phyloP scores from a whole-genome alignment of 2,113 vertebrate genomes.

The Trochalopteron elliotii region DNA sequence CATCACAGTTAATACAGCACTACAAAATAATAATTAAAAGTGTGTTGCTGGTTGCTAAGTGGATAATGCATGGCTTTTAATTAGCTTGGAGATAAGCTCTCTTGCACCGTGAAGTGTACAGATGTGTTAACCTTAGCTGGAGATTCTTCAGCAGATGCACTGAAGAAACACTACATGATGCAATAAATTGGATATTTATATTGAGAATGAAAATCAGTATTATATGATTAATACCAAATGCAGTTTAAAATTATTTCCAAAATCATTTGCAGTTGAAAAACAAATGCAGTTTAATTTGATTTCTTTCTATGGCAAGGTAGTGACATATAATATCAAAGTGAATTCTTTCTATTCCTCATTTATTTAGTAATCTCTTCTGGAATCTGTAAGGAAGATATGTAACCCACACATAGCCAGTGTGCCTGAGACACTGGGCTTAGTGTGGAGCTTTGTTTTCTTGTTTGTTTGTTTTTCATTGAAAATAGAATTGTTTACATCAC shows the following conservation, averaged over 20 bases:
- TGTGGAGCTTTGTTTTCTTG: not conserved
- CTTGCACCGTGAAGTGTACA: constrained; percentile 11
- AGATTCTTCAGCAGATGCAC: constrained; percentile 31
- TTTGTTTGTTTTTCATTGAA: not conserved
- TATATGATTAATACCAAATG: not conserved
- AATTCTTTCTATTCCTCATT: not conserved
- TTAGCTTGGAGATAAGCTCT: constrained; percentile 42
- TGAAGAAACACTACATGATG: constrained; percentile 41
- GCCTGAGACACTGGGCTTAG: not conserved
- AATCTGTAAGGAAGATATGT: not conserved
- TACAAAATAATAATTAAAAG: constrained; percentile 63
- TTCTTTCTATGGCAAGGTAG: not conserved
- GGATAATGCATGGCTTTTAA: constrained; percentile 48
- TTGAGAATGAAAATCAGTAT: not conserved
- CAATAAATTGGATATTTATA: not conserved
- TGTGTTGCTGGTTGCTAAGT: constrained; percentile 55
- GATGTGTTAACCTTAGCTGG: not conserved
- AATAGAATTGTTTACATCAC: not conserved
- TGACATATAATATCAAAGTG: not conserved
- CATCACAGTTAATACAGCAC: not conserved
- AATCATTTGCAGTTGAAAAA: no score
- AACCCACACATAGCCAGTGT: not conserved
- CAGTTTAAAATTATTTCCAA: no score
- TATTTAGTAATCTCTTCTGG: not conserved
- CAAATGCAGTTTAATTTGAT: not conserved